Conservation (phyloP, 2,888 invertebrate genomes). For the Cremastinae sp. region DNA sequence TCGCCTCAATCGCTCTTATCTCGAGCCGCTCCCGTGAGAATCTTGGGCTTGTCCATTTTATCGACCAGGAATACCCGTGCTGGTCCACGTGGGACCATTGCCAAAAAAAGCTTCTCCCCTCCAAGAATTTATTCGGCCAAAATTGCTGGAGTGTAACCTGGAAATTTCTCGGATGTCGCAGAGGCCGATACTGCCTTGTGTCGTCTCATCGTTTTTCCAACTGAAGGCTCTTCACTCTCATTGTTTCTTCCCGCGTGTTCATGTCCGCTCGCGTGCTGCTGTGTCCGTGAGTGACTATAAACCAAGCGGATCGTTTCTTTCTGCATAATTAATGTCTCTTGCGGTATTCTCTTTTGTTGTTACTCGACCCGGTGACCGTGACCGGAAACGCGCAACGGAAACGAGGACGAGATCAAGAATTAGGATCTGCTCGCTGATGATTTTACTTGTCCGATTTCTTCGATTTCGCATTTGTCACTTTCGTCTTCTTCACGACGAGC, state of each 20-base stretch:
- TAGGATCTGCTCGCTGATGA: background rate
- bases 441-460: background rate
- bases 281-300: constrained; percentile 8
- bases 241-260: constrained; percentile 4
- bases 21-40: no score
- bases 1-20: no score
- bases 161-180: constrained; percentile 16
- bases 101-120: constrained; percentile 43
- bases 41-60: no score
- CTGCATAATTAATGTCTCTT: constrained; percentile 46
- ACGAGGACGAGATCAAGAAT: constrained; percentile 15
- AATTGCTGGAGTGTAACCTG: background rate
- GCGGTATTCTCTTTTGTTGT: constrained; percentile 19
- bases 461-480: background rate
- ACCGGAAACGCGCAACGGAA: constrained; percentile 14
- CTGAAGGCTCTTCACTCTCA: no score
- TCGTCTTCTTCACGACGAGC: no score
- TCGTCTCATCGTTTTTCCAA: no score
- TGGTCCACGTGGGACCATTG: constrained; percentile 50
- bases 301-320: constrained; percentile 27
- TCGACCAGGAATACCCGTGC: background rate
- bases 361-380: constrained; percentile 41
- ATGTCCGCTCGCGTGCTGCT: constrained; percentile 3
- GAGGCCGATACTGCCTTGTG: constrained; percentile 21
- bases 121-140: background rate